Evolutionary conservation across 2,888 invertebrate species (phyloP).

Genomic region (Odontocerum albicorne): DNA sequence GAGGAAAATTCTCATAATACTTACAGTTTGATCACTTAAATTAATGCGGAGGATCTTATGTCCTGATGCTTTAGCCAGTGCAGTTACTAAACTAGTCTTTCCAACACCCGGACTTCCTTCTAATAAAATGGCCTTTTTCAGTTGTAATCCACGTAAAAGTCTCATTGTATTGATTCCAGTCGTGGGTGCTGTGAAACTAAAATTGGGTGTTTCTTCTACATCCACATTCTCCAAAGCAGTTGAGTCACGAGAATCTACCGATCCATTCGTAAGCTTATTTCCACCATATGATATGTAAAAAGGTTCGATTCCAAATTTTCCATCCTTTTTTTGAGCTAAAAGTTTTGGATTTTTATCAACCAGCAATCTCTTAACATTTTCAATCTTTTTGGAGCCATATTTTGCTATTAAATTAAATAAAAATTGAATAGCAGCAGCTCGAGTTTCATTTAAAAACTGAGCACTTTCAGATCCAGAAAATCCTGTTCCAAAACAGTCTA

Average conservation of each 20-base stretch:
- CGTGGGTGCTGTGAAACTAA: constrained; percentile 77
- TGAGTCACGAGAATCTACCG: constrained; percentile 36
- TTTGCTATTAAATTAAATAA: constrained; percentile 57
- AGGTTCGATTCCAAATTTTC: constrained; percentile 73
- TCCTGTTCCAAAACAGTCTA: constrained; percentile 89
- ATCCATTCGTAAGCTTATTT: too few species aligned
- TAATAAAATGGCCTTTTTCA: constrained; percentile 89
- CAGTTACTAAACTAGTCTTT: constrained; percentile 93
- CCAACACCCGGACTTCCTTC: constrained; percentile 99
- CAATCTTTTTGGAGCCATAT: constrained; percentile 47
- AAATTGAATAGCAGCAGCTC: constrained; percentile 58
- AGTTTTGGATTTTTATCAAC: constrained; percentile 46
- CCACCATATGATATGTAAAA: constrained; percentile 69
- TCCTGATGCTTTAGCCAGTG: constrained; percentile 82
- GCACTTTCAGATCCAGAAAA: constrained; percentile 69
- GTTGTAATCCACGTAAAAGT: constrained; percentile 83
- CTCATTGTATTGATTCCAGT: constrained; percentile 81
- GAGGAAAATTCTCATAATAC: constrained; percentile 39
- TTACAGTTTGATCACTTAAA: constrained; percentile 96
- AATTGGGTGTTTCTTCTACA: too few species aligned
- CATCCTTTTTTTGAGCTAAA: constrained; percentile 45
- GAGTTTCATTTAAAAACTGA: constrained; percentile 49
- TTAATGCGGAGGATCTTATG: constrained; percentile 90
- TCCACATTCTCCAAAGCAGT: not conserved
- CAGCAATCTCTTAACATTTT: constrained; percentile 43